Percentiles rank a stretch among this genome's conserved stretches.
These are phyloP conservation scores for Ricordea florida DNA, from an alignment of 92 coral and sea anemone genomes.

Conservation along the genomic window DNA sequence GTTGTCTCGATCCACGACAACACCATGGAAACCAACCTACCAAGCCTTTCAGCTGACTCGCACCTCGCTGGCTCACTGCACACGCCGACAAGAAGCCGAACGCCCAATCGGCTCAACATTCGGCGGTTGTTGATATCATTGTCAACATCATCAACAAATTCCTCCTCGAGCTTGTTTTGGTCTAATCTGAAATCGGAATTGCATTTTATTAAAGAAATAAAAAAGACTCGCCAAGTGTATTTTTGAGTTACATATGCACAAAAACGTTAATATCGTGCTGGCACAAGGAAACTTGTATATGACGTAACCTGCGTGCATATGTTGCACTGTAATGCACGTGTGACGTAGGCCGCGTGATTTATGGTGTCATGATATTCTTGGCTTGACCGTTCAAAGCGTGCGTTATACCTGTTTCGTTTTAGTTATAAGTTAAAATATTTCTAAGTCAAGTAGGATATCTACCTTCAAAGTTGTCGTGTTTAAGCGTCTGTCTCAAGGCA, in stretches of 20 bases:
- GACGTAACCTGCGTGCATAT: no score
- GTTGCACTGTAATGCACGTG: no score
- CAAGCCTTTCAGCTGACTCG: conserved; percentile 84
- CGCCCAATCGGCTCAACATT: conserved; percentile 96
- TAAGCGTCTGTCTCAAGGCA: no score
- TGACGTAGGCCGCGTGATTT: no score
- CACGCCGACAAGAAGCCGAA: conserved; percentile 89
- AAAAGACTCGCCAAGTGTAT: not conserved
- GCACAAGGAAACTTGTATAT: no score
- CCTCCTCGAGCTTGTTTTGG: conserved; percentile 58
- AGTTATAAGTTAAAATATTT: no score
- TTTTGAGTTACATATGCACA: not conserved
- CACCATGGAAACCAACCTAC: conserved; percentile 93
- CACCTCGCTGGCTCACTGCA: conserved; percentile 83
- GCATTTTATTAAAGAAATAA: not conserved
- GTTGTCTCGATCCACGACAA: conserved; percentile 94
- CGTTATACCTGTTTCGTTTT: no score
- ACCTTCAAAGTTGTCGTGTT: no score
- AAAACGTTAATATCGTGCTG: no score
- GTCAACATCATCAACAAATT: conserved; percentile 76
- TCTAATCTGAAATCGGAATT: conserved; percentile 48
- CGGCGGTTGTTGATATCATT: conserved; percentile 94
- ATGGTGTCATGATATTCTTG: no score
- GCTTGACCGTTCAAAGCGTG: no score
- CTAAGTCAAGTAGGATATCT: no score